These are phyloP conservation scores for Cynopterus brachyotis DNA, from an alignment of 2,113 vertebrate genomes.

Conservation along the genomic window DNA sequence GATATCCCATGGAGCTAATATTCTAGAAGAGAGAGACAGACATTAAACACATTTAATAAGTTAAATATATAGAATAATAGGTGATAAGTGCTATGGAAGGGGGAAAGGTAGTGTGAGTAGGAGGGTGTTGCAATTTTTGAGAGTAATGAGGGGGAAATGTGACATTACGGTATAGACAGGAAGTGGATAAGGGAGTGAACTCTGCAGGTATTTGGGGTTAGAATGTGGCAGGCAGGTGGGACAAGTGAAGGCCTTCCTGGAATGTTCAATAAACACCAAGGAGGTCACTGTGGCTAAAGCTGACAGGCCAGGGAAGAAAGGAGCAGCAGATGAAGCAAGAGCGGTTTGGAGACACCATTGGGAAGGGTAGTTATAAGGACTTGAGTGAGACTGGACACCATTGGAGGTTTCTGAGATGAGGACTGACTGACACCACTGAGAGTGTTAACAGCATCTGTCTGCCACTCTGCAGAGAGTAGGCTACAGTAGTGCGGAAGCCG, in stretches of 20 bases:
- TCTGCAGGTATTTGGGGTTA: not conserved
- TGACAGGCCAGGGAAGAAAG: not conserved
- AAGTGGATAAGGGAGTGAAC: not conserved
- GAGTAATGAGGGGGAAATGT: not conserved
- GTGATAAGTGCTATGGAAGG: too few relatives aligned
- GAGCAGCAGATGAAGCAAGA: not conserved
- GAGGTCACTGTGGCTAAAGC: not conserved
- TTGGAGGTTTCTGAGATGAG: not conserved
- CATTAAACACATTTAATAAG: not conserved
- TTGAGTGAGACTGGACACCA: not conserved
- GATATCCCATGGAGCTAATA: not conserved
- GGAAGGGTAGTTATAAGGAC: not conserved
- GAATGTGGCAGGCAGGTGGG: not conserved
- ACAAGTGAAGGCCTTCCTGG: not conserved
- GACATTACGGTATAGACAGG: not conserved
- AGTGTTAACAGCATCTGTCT: not conserved
- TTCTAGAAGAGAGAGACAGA: not conserved
- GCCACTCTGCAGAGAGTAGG: not conserved
- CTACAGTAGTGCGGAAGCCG: fast-evolving
- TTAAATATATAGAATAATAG: not conserved
- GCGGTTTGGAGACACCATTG: not conserved
- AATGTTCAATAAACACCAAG: not conserved
- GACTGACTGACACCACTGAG: not conserved
- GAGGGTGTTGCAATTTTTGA: not conserved
- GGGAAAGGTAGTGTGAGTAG: not conserved